Conservation (phyloP, 37 sponge, comb jelly and placozoan species). For the Spongia lamella region DNA sequence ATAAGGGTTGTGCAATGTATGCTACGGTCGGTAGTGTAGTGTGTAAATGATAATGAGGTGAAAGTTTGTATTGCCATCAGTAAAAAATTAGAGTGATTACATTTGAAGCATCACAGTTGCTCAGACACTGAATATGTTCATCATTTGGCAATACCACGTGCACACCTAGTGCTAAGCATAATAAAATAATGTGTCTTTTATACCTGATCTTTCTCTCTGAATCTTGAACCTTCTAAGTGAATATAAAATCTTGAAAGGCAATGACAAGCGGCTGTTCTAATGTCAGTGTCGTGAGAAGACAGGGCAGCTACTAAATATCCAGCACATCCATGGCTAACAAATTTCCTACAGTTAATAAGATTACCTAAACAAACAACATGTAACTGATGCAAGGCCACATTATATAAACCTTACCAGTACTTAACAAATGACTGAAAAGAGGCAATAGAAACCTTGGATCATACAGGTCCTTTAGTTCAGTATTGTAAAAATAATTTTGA, state of each 20-base stretch:
- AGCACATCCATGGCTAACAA: slow-evolving; percentile 67
- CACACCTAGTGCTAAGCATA: too few relatives aligned
- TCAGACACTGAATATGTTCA: too few relatives aligned
- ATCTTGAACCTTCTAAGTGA: slow-evolving; percentile 55
- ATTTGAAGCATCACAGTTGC: background rate
- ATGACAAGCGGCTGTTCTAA: slow-evolving; percentile 59
- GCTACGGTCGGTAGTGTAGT: too few relatives aligned
- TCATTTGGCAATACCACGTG: too few relatives aligned
- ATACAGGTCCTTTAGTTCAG: slow-evolving; percentile 15
- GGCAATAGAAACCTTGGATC: slow-evolving; percentile 80
- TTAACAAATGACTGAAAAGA: slow-evolving; percentile 53
- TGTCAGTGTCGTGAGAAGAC: slow-evolving; percentile 35
- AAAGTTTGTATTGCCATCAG: slow-evolving; percentile 47
- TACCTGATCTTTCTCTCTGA: slow-evolving; percentile 80
- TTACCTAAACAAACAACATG: slow-evolving; percentile 25
- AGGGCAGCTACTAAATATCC: slow-evolving; percentile 56
- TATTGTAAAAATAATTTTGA: background rate
- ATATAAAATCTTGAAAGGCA: slow-evolving; percentile 46
- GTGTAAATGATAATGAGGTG: too few relatives aligned
- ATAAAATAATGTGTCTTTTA: too few relatives aligned
- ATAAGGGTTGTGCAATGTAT: too few relatives aligned
- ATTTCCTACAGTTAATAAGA: slow-evolving; percentile 66
- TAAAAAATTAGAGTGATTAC: slow-evolving; percentile 43
- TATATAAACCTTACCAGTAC: slow-evolving; percentile 26
- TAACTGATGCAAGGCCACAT: background rate